A percentile compares a stretch with the other conserved stretches of the same genome.
These are phyloP conservation scores for Chaitophorus viminalis DNA, from an alignment of 2,888 invertebrate genomes.

Conservation along the genomic window DNA sequence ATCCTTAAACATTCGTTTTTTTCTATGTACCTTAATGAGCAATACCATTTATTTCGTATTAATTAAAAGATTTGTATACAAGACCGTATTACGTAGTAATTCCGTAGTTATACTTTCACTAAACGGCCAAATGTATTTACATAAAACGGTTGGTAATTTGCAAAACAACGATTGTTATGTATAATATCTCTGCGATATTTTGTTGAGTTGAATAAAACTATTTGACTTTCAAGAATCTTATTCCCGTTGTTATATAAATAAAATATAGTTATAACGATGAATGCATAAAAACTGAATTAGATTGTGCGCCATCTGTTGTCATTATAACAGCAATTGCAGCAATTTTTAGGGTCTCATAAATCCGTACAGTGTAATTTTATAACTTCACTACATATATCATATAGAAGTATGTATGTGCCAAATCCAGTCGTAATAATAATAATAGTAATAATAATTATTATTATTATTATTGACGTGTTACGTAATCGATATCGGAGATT, in stretches of 20 bases:
- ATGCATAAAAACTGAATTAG: not conserved
- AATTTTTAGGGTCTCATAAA: not conserved
- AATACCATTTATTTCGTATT: no score
- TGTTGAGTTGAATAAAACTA: no score
- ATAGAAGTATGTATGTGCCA: not conserved
- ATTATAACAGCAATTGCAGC: no score
- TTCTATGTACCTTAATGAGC: no score
- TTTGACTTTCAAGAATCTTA: not conserved
- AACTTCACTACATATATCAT: not conserved
- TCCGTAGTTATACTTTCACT: no score
- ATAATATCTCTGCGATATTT: not conserved
- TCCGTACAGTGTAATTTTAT: not conserved
- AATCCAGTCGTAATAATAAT: not conserved
- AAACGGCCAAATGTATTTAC: no score
- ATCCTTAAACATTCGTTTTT: no score
- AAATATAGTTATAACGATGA: not conserved
- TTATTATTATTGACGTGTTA: not conserved
- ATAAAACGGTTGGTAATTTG: no score
- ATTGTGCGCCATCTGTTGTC: not conserved
- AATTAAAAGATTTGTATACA: no score
- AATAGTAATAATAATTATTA: no score
- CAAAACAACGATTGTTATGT: not conserved
- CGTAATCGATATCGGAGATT: not conserved
- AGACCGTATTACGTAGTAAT: no score
- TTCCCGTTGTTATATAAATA: not conserved